Conservation (phyloP, 2,888 invertebrate genomes). For the Rhagophthalmus giganteus region DNA sequence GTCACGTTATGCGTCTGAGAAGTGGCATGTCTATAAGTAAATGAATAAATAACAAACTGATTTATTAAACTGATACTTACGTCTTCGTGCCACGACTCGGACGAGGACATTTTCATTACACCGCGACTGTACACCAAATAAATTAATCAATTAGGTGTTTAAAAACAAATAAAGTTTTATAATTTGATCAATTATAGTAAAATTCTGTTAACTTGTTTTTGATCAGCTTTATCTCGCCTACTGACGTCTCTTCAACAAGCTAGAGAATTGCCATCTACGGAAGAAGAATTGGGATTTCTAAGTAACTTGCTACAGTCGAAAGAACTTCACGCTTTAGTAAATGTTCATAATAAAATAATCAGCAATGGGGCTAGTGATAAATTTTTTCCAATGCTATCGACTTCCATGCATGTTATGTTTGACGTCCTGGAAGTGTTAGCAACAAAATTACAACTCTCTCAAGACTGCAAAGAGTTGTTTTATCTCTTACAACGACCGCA, state of each 20-base stretch:
- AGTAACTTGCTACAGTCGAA: constrained; percentile 82
- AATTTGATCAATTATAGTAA: neutral
- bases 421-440: constrained; percentile 81
- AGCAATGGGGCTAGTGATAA: constrained; percentile 83
- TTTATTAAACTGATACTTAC: too few relatives aligned
- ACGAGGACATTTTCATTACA: too few relatives aligned
- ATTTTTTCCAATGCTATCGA: constrained; percentile 81
- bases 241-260: constrained; percentile 82
- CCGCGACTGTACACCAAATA: neutral
- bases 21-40: too few relatives aligned
- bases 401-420: constrained; percentile 75
- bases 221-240: constrained; percentile 75
- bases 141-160: neutral
- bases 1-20: too few relatives aligned
- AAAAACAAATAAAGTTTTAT: too few relatives aligned
- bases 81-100: too few relatives aligned
- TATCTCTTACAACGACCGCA: constrained; percentile 82
- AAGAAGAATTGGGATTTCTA: constrained; percentile 85
- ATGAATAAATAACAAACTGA: too few relatives aligned
- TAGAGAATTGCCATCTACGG: constrained; percentile 68
- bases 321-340: constrained; percentile 86
- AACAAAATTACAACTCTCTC: constrained; percentile 66
- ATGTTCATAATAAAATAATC: constrained; percentile 87
- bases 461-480: constrained; percentile 79
- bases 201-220: too few relatives aligned